These are phyloP conservation scores for Echinometra lucunter DNA, from an alignment of 53 echinoderm and acorn worm genomes.

Conservation along the genomic window DNA sequence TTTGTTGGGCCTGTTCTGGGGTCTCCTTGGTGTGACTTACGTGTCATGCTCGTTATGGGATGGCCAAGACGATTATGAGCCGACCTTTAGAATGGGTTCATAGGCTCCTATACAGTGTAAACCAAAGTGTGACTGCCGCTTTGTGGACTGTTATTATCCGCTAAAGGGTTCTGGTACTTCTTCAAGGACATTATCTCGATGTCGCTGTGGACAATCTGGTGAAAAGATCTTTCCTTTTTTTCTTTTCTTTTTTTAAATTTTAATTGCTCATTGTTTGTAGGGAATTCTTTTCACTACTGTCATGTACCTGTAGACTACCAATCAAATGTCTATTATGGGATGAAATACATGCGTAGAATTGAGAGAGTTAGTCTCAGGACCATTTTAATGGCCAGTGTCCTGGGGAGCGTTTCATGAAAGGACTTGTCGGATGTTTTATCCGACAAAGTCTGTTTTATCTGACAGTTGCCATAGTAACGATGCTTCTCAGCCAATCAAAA, in stretches of 20 bases:
- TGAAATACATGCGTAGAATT: neutral
- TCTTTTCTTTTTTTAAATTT: too few relatives aligned
- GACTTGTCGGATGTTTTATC: too few relatives aligned
- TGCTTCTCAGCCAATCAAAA: too few relatives aligned
- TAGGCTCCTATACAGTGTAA: neutral
- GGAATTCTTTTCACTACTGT: neutral
- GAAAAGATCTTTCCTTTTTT: too few relatives aligned
- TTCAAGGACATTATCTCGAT: constrained; percentile 88
- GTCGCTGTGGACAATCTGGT: neutral
- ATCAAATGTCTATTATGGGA: neutral
- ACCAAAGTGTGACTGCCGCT: constrained; percentile 71
- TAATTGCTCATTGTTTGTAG: neutral
- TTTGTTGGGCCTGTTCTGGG: too few relatives aligned
- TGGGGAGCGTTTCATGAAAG: too few relatives aligned
- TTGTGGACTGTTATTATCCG: constrained; percentile 87
- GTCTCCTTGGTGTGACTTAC: too few relatives aligned
- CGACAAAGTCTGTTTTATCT: too few relatives aligned
- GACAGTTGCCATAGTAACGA: too few relatives aligned
- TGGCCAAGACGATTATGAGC: neutral
- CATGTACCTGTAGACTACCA: neutral
- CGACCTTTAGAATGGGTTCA: neutral
- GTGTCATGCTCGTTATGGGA: neutral
- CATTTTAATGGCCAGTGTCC: neutral
- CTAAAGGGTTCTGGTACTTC: constrained; percentile 92
- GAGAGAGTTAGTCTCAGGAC: neutral